These are phyloP conservation scores for Crioceris asparagi DNA, from an alignment of 2,888 invertebrate species.

Conservation along the genomic window DNA sequence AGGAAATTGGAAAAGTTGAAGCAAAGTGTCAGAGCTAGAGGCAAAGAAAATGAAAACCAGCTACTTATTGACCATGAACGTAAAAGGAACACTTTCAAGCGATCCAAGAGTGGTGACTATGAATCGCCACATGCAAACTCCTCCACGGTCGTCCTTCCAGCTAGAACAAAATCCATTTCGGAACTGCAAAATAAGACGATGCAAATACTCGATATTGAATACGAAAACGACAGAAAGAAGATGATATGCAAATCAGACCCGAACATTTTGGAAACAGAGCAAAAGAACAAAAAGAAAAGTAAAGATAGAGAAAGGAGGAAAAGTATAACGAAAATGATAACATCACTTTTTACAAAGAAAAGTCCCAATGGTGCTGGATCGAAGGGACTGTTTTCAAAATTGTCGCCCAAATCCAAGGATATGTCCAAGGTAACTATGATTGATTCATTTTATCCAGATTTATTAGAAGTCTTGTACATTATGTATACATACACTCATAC, in stretches of 20 bases:
- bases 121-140: conserved; percentile 9
- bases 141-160: background rate
- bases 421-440: conserved; percentile 46
- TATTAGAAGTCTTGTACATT: too few species aligned
- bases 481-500: too few species aligned
- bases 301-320: conserved; percentile 64
- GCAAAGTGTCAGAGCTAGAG: conserved; percentile 44
- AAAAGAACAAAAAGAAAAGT: conserved; percentile 33
- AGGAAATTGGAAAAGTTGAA: conserved; percentile 48
- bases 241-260: conserved; percentile 36
- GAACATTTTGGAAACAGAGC: conserved; percentile 27
- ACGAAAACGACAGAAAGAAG: conserved; percentile 14
- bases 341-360: conserved; percentile 72
- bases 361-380: conserved; percentile 32
- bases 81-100: background rate
- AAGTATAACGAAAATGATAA: conserved; percentile 75
- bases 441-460: too few species aligned
- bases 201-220: conserved; percentile 1
- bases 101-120: conserved; percentile 12
- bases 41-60: conserved; percentile 17
- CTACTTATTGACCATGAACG: conserved; percentile 5
- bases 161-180: conserved; percentile 31
- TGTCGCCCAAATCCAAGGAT: conserved; percentile 52
- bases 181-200: conserved; percentile 21
- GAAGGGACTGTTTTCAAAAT: conserved; percentile 44